These are phyloP conservation scores for Carcina quercana DNA, from an alignment of 2,888 invertebrate species.

Conservation along the genomic window DNA sequence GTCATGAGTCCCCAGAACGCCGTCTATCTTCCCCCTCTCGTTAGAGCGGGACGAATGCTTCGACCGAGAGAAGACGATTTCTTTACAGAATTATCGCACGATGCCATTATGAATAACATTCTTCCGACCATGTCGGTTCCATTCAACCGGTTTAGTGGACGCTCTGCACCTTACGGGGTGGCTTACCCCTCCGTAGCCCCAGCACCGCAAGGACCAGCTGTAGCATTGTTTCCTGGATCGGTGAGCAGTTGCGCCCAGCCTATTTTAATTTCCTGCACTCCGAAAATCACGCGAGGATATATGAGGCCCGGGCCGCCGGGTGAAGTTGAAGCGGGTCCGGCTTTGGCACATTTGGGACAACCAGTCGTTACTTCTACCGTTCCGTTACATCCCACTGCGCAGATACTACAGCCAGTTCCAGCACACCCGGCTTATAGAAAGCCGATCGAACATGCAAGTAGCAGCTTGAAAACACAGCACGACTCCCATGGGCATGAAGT, in stretches of 20 bases:
- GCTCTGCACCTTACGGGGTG: slow-evolving; percentile 2
- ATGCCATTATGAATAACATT: slow-evolving; percentile 49
- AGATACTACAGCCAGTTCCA: not conserved
- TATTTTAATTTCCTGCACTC: slow-evolving; percentile 37
- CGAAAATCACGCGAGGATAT: slow-evolving; percentile 29
- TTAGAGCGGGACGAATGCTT: slow-evolving; percentile 19
- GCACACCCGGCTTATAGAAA: not conserved
- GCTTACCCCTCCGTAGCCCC: slow-evolving; percentile 5
- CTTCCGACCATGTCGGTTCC: slow-evolving; percentile 53
- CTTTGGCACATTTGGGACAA: too few species aligned
- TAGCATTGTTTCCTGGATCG: slow-evolving; percentile 24
- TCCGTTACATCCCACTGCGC: not conserved
- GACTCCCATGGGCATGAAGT: too few species aligned
- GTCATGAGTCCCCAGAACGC: slow-evolving; percentile 13
- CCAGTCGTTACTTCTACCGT: too few species aligned
- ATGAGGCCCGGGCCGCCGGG: not conserved
- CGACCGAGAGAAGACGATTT: slow-evolving; percentile 32
- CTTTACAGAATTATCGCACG: slow-evolving; percentile 37
- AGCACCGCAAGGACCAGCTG: slow-evolving; percentile 5
- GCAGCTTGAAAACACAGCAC: too few species aligned
- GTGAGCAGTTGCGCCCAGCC: slow-evolving; percentile 30
- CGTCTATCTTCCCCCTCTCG: slow-evolving; percentile 15
- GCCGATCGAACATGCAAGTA: too few species aligned
- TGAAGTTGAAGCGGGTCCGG: too few species aligned
- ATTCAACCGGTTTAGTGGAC: slow-evolving; percentile 24